Percentiles rank a stretch among this genome's conserved stretches.
These are phyloP conservation scores for Astropecten irregularis DNA, from an alignment of 53 echinoderm and acorn worm species.

Conservation along the genomic window DNA sequence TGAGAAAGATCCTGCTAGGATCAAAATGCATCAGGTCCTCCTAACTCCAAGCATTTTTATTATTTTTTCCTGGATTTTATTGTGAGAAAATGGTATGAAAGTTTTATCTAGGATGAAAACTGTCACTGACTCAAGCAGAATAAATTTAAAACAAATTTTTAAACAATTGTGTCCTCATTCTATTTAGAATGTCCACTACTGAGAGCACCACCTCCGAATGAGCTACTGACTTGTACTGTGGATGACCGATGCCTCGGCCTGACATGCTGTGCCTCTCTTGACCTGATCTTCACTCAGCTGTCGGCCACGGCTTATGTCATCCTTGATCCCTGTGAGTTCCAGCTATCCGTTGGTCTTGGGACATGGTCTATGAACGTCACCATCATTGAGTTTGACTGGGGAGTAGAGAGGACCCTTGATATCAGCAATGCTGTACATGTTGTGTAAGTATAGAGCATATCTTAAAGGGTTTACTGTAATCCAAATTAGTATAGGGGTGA, in stretches of 20 bases:
- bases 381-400: constrained; percentile 40
- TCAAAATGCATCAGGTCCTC: no score
- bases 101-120: no score
- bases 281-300: constrained; percentile 44
- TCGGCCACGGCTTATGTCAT: constrained; percentile 32
- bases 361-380: constrained; percentile 23
- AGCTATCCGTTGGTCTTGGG: constrained; percentile 51
- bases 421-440: constrained; percentile 22
- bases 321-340: constrained; percentile 52
- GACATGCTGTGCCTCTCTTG: constrained; percentile 46
- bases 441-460: constrained; percentile 25
- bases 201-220: neutral
- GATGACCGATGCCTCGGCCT: constrained; percentile 37
- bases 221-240: neutral
- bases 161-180: no score
- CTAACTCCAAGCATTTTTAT: no score
- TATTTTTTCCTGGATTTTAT: no score
- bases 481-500: no score
- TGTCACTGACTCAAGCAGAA: no score
- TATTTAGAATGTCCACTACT: constrained; percentile 23
- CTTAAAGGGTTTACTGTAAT: no score
- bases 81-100: no score
- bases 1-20: no score
- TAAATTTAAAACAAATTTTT: no score
- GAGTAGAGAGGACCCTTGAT: constrained; percentile 21